Base-by-base conservation (phyloP, 2,113 vertebrate genomes). In the Xenopus laevis region DNA sequence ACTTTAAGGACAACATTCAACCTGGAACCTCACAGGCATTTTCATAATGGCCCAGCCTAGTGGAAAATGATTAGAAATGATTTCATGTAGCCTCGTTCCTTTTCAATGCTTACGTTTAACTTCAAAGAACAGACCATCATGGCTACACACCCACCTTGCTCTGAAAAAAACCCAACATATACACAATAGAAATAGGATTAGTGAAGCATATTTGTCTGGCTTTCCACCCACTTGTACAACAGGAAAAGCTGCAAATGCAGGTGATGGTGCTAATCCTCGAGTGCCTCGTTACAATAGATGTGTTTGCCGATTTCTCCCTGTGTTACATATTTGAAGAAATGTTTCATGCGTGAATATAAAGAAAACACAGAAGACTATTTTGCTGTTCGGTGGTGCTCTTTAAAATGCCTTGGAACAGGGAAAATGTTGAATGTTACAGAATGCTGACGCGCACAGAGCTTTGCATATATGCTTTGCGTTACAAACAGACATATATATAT, bases 181-280 rank as follows among this genome's bases (percentile, higher is more conserved):
- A 55, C 17, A 55, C 17, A 55, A 65, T 65, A 45, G 20, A 18
- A 40, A 65, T 65, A 12, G 12, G 16, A n/a, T 67, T 27, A 75
- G 13, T 75, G 53, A 45, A 62, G 21, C 58, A 16, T 44, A 18
- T 60, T 30, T 61, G 40, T 52, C 15, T 18, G 18, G 2, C 40
- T 62, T 45, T 27, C 57, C 58, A n/a, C 12, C 47, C 65, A 61
- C 72, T 62, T 53, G 46, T 33, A 16, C 44, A 68, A 74, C 57
- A 75, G 67, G 72, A 61, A 75, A 52, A 40, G 23, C 57, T 68
- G 23, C 23, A 68, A 75, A 68, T 62, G 65, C 4, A n/a, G 16
- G 15, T 16, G 53, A 55, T 64, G 47, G 30, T 64, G 71, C 53
- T 62, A 72, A 46, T 52, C 21, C 20, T 30, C 40, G 23, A n/a